Evolutionary conservation across 2,113 vertebrate genomes (phyloP).

Genomic region (Bujurquina vittata): DNA sequence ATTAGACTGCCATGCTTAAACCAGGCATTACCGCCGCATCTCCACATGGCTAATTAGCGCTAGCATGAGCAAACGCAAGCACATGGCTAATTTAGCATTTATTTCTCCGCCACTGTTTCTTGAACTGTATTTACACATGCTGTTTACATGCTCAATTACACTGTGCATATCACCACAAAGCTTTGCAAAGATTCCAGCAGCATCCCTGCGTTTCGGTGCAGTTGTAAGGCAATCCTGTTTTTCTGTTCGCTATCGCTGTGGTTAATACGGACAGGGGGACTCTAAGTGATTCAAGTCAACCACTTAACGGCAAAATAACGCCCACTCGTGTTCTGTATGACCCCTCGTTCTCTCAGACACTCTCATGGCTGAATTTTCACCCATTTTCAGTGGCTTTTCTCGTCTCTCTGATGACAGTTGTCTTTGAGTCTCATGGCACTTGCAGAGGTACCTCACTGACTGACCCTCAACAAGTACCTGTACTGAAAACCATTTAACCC

Average conservation of each 20-base stretch:
- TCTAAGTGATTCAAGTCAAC: not conserved
- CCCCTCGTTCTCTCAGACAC: not conserved
- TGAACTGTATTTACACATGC: not conserved
- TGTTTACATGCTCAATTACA: not conserved
- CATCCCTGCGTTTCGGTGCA: not conserved
- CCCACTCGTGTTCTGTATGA: not conserved
- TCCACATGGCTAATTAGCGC: not conserved
- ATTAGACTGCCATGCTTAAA: not conserved
- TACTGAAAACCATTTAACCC: not conserved
- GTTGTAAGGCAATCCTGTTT: not conserved
- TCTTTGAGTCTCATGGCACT: not conserved
- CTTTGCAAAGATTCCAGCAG: not conserved
- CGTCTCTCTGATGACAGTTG: not conserved
- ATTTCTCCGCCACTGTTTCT: not conserved
- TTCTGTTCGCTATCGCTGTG: not conserved
- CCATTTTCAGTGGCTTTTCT: not conserved
- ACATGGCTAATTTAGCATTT: slow-evolving; percentile 13
- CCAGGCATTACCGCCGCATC: not conserved
- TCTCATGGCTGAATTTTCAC: not conserved
- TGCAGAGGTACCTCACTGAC: not conserved
- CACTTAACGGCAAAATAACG: not conserved
- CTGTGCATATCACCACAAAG: not conserved
- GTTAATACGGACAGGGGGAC: not conserved
- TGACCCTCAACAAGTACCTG: not conserved
- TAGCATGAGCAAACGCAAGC: not conserved